Base-by-base conservation (phyloP, 2,113 vertebrate genomes). In the Clarias magur region DNA sequence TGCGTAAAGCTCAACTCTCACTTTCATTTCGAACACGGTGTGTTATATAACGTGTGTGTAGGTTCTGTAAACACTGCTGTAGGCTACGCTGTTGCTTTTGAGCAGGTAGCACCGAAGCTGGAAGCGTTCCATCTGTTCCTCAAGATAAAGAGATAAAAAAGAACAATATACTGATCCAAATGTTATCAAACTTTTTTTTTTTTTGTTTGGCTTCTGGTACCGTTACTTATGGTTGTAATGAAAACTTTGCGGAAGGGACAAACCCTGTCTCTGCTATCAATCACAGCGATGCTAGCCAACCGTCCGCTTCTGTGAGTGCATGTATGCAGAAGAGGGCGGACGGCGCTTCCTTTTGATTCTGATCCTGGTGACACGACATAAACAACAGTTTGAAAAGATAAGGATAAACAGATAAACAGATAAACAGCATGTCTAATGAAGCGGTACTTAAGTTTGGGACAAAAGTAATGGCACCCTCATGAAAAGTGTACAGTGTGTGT, bases 1-100 rank as follows among this genome's bases (percentile, higher is more conserved):
- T 30, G 48, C 56, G 4, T 75, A 27, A n/a, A 59, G 85, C 54
- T 27, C 21, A 42, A 42, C 27, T 27, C 9, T 1, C 12, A 65
- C 76, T 34, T 65, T 38, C 53, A 3, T 80, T 86, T 70, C 10
- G 30, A 30, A n/a, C 42, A 23, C 7, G 11, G 7, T 68, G 27
- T 23, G 21, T 86, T 81, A 86, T 59, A 81, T 81, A 86, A 86
- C 19, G 27, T 1, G 30, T 38, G 30, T 80, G 78, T 80, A 80
- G 76, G 60, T 57, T 53, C 16, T 30, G 42, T 34, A 59, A 80
- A 38, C 79, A 60, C 3, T 9, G 56, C 79, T 38, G 57, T 60
- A 80, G 79, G 79, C 79, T 62, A 80, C 56, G 19, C 19, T 80
- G 9, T 60, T 3, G 19, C 15, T 42, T 62, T 5, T 34, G 4